These are phyloP conservation scores for Rhagium mordax DNA, from an alignment of 2,888 invertebrate species.

Conservation along the genomic window DNA sequence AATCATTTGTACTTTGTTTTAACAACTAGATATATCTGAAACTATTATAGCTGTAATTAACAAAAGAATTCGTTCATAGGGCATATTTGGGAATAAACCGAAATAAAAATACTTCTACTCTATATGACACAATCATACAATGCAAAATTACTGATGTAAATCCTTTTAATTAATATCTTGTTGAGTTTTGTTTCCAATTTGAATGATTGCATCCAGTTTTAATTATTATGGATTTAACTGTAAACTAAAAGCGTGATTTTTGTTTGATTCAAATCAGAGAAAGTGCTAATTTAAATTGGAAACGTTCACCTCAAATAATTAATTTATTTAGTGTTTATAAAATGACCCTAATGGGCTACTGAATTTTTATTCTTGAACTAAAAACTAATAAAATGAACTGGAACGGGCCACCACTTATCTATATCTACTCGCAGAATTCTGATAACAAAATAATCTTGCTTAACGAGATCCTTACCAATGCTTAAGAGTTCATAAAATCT, in stretches of 20 bases:
- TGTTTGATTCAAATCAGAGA: background rate
- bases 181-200: background rate
- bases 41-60: too few species aligned
- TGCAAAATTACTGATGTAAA: background rate
- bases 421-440: background rate
- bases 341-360: too few species aligned
- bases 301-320: background rate
- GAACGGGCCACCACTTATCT: background rate
- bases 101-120: background rate
- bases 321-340: too few species aligned
- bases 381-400: background rate
- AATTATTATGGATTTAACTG: background rate
- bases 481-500: conserved; percentile 24
- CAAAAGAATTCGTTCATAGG: too few species aligned
- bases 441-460: conserved; percentile 6
- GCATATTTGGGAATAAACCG: background rate
- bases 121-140: background rate
- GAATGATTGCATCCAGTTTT: background rate
- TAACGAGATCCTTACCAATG: conserved; percentile 17
- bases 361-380: background rate
- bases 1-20: too few species aligned
- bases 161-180: background rate
- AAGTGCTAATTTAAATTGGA: background rate
- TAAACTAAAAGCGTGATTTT: background rate
- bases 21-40: too few species aligned